Percentiles rank a stretch among this genome's conserved stretches.
Evolutionary conservation across 2,888 invertebrate genomes (phyloP).

Genomic region (Bombylius discolor): DNA sequence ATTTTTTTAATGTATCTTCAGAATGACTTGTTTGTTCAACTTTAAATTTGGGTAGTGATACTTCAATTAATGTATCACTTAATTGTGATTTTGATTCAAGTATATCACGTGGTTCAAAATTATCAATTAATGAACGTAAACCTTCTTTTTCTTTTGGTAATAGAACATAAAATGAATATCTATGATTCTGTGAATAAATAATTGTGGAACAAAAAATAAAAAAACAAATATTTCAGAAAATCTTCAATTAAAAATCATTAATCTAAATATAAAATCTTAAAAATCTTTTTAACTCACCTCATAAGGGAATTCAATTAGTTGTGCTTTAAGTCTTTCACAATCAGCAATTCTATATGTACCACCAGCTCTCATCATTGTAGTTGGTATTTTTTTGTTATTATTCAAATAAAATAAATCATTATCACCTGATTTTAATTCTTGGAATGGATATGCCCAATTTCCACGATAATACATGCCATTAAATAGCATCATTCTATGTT

Average conservation of each 20-base stretch:
- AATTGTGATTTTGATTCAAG: slow-evolving; percentile 10
- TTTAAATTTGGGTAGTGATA: slow-evolving; percentile 47
- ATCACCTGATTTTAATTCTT: slow-evolving; percentile 30
- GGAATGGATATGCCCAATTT: slow-evolving; percentile 59
- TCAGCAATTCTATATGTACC: slow-evolving; percentile 49
- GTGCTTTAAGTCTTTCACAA: slow-evolving; percentile 49
- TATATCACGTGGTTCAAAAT: slow-evolving; percentile 38
- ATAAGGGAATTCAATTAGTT: slow-evolving; percentile 61
- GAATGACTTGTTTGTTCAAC: slow-evolving; percentile 52
- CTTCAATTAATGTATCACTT: slow-evolving; percentile 32
- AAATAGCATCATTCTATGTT: slow-evolving; percentile 47
- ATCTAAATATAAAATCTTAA: neutral
- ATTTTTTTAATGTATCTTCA: slow-evolving; percentile 42
- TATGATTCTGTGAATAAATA: slow-evolving; percentile 40
- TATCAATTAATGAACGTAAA: slow-evolving; percentile 41
- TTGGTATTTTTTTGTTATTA: slow-evolving; percentile 45
- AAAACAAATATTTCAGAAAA: neutral
- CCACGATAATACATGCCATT: slow-evolving; percentile 70
- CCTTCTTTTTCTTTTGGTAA: slow-evolving; percentile 47
- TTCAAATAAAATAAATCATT: slow-evolving; percentile 50
- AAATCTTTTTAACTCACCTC: slow-evolving; percentile 40
- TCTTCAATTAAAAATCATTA: too few species aligned
- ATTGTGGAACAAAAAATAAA: neutral
- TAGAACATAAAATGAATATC: slow-evolving; percentile 45
- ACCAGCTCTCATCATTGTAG: slow-evolving; percentile 54